Evolutionary conservation across 2,113 vertebrate species (phyloP).

Genomic region (Ptilorrhoa leucosticta): DNA sequence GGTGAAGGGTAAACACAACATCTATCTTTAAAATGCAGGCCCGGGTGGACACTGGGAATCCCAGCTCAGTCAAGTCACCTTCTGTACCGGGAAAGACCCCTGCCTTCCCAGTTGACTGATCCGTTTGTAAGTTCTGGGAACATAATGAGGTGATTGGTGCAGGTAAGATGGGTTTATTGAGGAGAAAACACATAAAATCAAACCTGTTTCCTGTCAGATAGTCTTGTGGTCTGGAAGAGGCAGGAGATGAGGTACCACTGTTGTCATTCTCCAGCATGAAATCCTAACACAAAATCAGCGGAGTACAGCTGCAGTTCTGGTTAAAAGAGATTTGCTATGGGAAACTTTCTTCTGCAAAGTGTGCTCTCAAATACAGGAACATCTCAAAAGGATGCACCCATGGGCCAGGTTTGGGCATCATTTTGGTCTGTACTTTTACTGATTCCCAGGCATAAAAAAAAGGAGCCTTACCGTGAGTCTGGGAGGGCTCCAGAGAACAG

Average conservation of each 20-base stretch:
- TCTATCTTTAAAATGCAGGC: neutral
- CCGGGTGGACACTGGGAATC: fast-evolving
- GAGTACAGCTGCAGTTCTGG: neutral
- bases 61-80: neutral
- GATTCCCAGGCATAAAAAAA: neutral
- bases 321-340: neutral
- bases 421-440: neutral
- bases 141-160: neutral
- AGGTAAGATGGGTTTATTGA: neutral
- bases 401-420: neutral
- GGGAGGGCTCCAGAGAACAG: neutral
- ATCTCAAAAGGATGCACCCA: neutral
- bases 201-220: neutral
- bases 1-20: neutral
- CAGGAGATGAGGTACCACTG: neutral
- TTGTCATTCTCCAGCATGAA: neutral
- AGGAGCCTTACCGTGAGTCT: neutral
- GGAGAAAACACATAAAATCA: neutral
- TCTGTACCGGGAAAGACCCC: neutral
- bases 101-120: neutral
- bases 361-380: neutral
- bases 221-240: neutral
- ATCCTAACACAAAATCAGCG: neutral
- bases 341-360: neutral
- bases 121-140: neutral